Evolutionary conservation across 2,888 invertebrate species (phyloP).

Genomic region (Oasisia sp.): DNA sequence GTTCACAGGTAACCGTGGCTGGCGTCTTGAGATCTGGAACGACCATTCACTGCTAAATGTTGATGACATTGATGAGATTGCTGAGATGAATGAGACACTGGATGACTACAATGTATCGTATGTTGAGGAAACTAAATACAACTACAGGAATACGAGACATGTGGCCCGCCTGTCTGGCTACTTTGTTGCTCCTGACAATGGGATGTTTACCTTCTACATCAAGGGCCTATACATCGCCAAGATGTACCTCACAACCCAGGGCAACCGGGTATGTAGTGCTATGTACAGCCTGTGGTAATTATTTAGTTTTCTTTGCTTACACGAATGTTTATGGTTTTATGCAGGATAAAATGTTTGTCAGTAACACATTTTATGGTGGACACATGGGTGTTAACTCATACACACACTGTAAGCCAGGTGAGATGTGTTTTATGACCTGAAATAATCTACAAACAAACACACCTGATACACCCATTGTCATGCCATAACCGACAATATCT

Average conservation of each 20-base stretch:
- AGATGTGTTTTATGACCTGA: too few species aligned
- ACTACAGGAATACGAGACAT: not conserved
- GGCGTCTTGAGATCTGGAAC: constrained; percentile 10
- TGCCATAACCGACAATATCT: too few species aligned
- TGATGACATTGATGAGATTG: not conserved
- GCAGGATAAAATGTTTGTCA: too few species aligned
- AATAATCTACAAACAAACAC: too few species aligned
- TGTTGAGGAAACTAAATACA: not conserved
- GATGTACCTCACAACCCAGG: not conserved
- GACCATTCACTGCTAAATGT: not conserved
- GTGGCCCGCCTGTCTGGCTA: not conserved
- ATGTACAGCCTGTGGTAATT: not conserved
- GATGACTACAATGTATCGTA: not conserved
- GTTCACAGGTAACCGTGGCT: not conserved
- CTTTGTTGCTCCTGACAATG: not conserved
- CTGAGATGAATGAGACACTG: not conserved
- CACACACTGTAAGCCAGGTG: too few species aligned
- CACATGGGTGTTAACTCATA: too few species aligned
- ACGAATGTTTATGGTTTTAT: too few species aligned
- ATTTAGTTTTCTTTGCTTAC: not conserved
- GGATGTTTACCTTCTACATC: not conserved
- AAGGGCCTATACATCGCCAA: not conserved
- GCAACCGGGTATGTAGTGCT: not conserved
- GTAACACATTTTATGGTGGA: too few species aligned
- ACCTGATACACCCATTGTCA: too few species aligned